A percentile compares a stretch with the other conserved stretches of the same genome.
phyloP scores from a whole-genome alignment of 1,140 invertebrate species.

The Sinonovacula constricta region DNA sequence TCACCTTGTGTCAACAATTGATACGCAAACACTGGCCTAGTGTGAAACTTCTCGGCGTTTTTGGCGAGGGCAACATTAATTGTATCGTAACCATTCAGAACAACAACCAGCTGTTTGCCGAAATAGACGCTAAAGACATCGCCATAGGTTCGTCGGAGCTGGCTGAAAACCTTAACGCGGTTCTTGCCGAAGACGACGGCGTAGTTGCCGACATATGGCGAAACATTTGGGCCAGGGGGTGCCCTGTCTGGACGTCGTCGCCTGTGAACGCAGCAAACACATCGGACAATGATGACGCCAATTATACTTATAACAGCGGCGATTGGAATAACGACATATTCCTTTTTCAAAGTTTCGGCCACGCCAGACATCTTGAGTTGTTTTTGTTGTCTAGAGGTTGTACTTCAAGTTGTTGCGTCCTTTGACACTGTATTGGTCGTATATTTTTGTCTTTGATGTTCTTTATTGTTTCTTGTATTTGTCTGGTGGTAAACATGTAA shows the following conservation, averaged over 20 bases:
- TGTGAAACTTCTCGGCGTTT: neutral
- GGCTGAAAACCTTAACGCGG: neutral
- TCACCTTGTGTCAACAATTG: neutral
- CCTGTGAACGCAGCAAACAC: neutral
- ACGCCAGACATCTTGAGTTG: no score
- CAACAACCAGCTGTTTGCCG: neutral
- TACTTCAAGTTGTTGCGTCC: no score
- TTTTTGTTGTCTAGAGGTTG: no score
- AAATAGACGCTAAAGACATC: neutral
- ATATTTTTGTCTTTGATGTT: no score
- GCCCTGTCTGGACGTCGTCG: neutral
- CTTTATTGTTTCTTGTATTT: no score
- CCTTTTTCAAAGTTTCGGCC: no score
- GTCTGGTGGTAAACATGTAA: no score
- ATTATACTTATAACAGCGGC: neutral
- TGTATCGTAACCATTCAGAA: neutral
- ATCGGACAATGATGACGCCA: neutral
- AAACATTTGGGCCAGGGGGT: neutral
- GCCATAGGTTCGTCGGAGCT: neutral
- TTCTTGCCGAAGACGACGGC: neutral
- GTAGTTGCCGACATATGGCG: neutral
- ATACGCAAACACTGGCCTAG: neutral
- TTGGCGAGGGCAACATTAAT: neutral
- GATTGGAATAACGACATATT: neutral
- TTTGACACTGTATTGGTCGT: no score